Evolutionary conservation across 2,113 vertebrate species (phyloP).

Genomic region (Naja naja): DNA sequence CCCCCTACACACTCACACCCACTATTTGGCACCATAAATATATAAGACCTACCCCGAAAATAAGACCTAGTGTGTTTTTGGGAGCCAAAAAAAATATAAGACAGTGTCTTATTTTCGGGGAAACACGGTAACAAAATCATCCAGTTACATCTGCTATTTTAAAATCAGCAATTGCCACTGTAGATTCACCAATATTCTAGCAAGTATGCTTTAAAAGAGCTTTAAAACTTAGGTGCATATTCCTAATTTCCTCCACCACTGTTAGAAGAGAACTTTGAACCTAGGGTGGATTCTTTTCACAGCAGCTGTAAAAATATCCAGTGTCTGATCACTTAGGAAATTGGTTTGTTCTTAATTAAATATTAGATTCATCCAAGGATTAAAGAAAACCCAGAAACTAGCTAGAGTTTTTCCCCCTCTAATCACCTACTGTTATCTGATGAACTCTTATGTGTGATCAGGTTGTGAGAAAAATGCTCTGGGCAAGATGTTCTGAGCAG

Average conservation of each 20-base stretch:
- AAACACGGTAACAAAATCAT: too few relatives aligned
- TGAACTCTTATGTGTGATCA: neutral
- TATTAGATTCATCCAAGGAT: neutral
- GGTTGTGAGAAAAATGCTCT: neutral
- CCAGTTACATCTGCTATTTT: neutral
- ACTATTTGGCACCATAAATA: too few relatives aligned
- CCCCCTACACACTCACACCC: too few relatives aligned
- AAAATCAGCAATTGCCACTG: neutral
- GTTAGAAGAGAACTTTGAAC: neutral
- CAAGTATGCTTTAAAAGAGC: neutral
- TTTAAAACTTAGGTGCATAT: neutral
- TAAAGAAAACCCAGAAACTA: conserved; percentile 10
- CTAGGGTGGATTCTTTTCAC: neutral
- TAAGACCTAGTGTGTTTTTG: too few relatives aligned
- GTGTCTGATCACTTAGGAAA: conserved; percentile 1
- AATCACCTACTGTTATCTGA: neutral
- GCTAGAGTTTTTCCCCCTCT: neutral
- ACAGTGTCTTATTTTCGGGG: too few relatives aligned
- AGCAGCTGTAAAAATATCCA: neutral
- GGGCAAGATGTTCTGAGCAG: neutral
- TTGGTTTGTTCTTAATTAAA: conserved; percentile 17
- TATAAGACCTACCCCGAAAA: too few relatives aligned
- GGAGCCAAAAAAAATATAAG: too few relatives aligned
- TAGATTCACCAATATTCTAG: neutral
- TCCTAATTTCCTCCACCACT: neutral